A percentile compares a stretch with the other conserved stretches of the same genome.
Evolutionary conservation across 2,888 invertebrate species (phyloP).

Genomic region (Mayetiola destructor): DNA sequence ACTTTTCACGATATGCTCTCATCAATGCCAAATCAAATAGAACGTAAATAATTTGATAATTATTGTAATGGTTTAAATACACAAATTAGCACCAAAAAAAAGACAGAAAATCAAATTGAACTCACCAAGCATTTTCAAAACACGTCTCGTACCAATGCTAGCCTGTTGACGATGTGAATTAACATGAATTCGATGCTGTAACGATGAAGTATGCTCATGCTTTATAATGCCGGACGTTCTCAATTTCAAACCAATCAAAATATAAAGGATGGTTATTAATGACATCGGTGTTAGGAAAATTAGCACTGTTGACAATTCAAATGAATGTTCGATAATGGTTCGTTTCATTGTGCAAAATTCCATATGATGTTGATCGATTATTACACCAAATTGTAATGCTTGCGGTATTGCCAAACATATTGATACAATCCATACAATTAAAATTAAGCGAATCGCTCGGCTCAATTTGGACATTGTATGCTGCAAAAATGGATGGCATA

Average conservation of each 20-base stretch:
- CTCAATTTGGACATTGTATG: slow-evolving; percentile 74
- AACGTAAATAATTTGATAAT: too few species aligned
- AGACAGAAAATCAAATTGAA: slow-evolving; percentile 18
- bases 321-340: slow-evolving; percentile 38
- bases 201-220: slow-evolving; percentile 24
- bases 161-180: slow-evolving; percentile 31
- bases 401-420: slow-evolving; percentile 60
- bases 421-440: slow-evolving; percentile 64
- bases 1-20: not conserved
- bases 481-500: slow-evolving; percentile 47
- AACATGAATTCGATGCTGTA: slow-evolving; percentile 20
- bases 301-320: slow-evolving; percentile 49
- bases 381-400: slow-evolving; percentile 65
- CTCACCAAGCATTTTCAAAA: slow-evolving; percentile 65
- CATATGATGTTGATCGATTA: slow-evolving; percentile 27
- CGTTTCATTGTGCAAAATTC: slow-evolving; percentile 30
- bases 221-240: slow-evolving; percentile 40
- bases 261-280: slow-evolving; percentile 67
- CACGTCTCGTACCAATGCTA: slow-evolving; percentile 47
- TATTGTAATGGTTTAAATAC: too few species aligned
- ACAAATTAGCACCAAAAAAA: too few species aligned
- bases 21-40: too few species aligned
- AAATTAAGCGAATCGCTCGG: slow-evolving; percentile 61
- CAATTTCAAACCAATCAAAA: slow-evolving; percentile 56
- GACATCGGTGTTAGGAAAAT: slow-evolving; percentile 84